Conservation (phyloP, 2,888 invertebrate species). For the Hirudinaria manillensis region DNA sequence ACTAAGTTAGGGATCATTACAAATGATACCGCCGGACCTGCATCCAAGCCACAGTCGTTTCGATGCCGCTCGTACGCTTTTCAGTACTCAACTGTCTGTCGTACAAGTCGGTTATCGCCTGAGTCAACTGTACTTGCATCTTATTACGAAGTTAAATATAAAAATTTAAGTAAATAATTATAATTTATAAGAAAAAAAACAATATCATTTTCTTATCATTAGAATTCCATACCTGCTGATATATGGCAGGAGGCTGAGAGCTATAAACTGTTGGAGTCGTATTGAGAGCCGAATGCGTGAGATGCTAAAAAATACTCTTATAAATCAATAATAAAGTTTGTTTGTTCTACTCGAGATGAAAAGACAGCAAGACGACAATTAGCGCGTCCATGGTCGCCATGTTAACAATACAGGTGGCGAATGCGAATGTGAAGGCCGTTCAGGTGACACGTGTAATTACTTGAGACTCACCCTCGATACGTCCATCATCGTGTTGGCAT, state of each 20-base stretch:
- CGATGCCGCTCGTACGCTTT: background rate
- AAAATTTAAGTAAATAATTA: background rate
- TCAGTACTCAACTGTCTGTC: slow-evolving; percentile 9
- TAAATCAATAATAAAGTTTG: background rate
- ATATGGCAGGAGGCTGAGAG: slow-evolving; percentile 34
- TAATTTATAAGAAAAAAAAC: background rate
- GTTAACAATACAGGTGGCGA: background rate
- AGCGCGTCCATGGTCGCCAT: too few relatives aligned
- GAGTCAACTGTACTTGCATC: slow-evolving; percentile 20
- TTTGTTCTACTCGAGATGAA: background rate
- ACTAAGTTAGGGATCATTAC: background rate
- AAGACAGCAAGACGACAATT: background rate
- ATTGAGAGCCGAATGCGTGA: slow-evolving; percentile 34
- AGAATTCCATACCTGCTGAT: slow-evolving; percentile 25
- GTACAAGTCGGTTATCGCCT: slow-evolving; percentile 16
- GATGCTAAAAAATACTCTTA: slow-evolving; percentile 20
- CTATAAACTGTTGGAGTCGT: slow-evolving; percentile 32
- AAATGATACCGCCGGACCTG: slow-evolving; percentile 10
- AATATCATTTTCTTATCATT: background rate
- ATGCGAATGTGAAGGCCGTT: background rate
- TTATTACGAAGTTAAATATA: background rate
- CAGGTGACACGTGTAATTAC: background rate
- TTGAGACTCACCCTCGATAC: slow-evolving; percentile 20
- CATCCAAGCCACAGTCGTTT: background rate
- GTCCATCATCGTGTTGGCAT: slow-evolving; percentile 30